Base-by-base conservation (phyloP, 1,140 invertebrate genomes). In the Triops longicaudatus region DNA sequence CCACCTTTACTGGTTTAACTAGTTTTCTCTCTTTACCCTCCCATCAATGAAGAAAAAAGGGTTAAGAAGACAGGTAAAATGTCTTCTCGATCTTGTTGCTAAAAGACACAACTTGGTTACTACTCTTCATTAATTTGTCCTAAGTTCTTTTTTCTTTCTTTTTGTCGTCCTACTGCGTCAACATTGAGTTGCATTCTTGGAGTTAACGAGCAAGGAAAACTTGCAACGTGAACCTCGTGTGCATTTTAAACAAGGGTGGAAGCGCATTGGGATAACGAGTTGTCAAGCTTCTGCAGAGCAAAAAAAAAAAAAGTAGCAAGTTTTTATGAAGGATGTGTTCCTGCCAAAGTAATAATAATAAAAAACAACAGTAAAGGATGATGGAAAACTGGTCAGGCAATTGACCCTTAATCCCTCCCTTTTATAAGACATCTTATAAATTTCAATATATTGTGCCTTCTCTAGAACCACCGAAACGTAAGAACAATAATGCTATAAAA, bases 381-480 rank as follows among this genome's bases (percentile, higher is more conserved):
- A 63, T 17, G 50, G 50, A 63, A 37, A 37, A 63, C 50, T 63
- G 50, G 50, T 63, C 50, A 63, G 50, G 50, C 50, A 17, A 63
- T 63, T 63, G 50, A 63, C 50, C 50, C 50, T 63, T 12, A 63
- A 22, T 37, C 31, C 31, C 50, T 63, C 50, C 22, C 5, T 63
- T 63, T 63, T 63, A 63, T 63, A 63, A 63, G 50, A n/a, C 50
- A 9, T 63, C 50, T 63, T 10, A 22, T 17, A 63, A 63, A 63
- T 63, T 63, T 63, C 50, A 63, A 63, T 63, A 63, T 14, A 17
- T 63, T n/a, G 50, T 3, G 3, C 6, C 50, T 63, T 63, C 50
- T 22, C 50, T 14, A 17, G 7, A 37, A 17, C 10, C 50, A 6
- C 50, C 50, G 50, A 22, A 63, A 63, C 17, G 17, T n/a, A 17